Percentiles rank a stretch among this genome's conserved stretches.
These are phyloP conservation scores for Oasisia sp. DNA, from an alignment of 2,888 invertebrate genomes.

Conservation along the genomic window DNA sequence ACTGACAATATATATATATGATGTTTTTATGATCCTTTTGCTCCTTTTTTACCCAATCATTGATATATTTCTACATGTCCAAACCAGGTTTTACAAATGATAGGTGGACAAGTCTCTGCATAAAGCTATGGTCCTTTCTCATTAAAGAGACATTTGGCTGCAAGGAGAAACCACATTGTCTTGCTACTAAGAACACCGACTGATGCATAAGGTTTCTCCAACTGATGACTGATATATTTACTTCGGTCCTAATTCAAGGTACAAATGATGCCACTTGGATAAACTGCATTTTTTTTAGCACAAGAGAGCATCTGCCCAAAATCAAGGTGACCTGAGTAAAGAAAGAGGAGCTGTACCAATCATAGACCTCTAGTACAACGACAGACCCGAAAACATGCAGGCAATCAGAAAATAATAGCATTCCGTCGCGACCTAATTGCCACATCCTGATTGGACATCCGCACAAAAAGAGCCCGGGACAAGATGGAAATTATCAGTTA, in stretches of 20 bases:
- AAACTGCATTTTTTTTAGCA: not conserved
- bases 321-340: not conserved
- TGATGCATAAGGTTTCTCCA: not conserved
- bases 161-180: not conserved
- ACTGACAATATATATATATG: too few relatives aligned
- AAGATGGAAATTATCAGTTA: conserved; percentile 17
- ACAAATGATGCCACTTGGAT: not conserved
- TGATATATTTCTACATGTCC: too few relatives aligned
- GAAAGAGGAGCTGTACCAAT: not conserved
- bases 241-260: not conserved
- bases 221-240: not conserved
- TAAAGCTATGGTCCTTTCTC: not conserved
- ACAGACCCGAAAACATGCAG: not conserved
- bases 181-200: not conserved
- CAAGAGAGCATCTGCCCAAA: not conserved
- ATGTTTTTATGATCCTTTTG: too few relatives aligned
- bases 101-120: too few relatives aligned
- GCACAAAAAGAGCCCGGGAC: conserved; percentile 2
- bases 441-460: not conserved
- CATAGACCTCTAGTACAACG: not conserved
- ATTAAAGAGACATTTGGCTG: not conserved
- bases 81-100: too few relatives aligned
- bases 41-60: too few relatives aligned
- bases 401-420: conserved; percentile 3
- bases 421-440: not conserved